Evolutionary conservation across 2,113 vertebrate species (phyloP).

Genomic region (Speoplatyrhinus poulsoni): DNA sequence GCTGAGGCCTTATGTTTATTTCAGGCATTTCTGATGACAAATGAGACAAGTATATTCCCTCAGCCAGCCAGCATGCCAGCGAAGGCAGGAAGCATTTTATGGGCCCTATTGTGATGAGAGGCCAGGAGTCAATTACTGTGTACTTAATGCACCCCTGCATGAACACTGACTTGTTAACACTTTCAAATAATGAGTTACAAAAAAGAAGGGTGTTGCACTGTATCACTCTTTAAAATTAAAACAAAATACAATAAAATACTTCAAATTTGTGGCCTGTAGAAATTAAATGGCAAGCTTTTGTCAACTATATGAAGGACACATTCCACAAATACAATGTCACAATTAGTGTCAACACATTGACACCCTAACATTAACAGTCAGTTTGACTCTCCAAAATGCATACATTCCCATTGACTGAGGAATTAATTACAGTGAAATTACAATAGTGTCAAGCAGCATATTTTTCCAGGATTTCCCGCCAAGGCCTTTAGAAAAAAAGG

Average conservation of each 20-base stretch:
- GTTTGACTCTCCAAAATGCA: no score
- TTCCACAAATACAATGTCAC: no score
- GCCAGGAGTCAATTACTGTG: constrained; percentile 73
- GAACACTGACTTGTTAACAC: constrained; percentile 66
- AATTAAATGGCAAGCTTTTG: no score
- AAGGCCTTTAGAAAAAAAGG: no score
- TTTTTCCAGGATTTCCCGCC: no score
- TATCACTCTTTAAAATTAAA: constrained; percentile 36
- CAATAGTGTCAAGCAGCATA: no score
- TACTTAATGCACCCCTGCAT: constrained; percentile 62
- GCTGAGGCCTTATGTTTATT: constrained; percentile 34
- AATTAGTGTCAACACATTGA: no score
- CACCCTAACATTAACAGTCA: no score
- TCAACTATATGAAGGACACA: no score
- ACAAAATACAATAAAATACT: constrained; percentile 48
- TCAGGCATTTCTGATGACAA: constrained; percentile 54
- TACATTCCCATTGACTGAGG: no score
- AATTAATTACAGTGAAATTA: no score
- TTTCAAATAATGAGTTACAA: constrained; percentile 64
- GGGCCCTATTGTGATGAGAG: constrained; percentile 57
- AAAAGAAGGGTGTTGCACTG: constrained; percentile 51
- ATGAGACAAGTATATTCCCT: constrained; percentile 50
- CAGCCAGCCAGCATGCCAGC: constrained; percentile 44
- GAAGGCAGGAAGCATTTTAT: constrained; percentile 60
- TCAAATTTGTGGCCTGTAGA: constrained; percentile 23